Percentiles rank a stretch among this genome's conserved stretches.
These are phyloP conservation scores for Lepilemur septentrionalis DNA, from an alignment of 2,797 vertebrate species.

Conservation along the genomic window DNA sequence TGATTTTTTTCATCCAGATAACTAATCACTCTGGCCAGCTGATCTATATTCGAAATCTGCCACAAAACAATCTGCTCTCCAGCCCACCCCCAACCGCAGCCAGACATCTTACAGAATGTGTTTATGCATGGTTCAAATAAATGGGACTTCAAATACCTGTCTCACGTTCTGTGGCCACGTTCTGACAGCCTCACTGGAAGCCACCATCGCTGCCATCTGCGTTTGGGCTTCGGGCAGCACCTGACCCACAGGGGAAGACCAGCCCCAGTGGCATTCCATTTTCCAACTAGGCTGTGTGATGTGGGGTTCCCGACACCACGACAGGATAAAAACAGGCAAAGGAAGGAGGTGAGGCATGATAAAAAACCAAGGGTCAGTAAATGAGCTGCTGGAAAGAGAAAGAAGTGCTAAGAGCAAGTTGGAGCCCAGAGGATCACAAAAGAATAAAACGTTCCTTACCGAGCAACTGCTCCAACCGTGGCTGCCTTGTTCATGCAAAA, in stretches of 20 bases:
- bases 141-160: slow-evolving; percentile 69
- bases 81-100: background rate
- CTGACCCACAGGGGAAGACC: slow-evolving; percentile 66
- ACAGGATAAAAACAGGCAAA: background rate
- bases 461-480: background rate
- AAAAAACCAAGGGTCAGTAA: background rate
- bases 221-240: slow-evolving; percentile 62
- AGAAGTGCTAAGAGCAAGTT: background rate
- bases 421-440: background rate
- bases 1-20: background rate
- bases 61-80: slow-evolving; percentile 52
- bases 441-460: background rate
- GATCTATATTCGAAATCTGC: slow-evolving; percentile 57
- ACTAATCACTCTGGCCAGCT: background rate
- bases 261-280: slow-evolving; percentile 54
- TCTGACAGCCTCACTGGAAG: slow-evolving; percentile 73
- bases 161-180: slow-evolving; percentile 68
- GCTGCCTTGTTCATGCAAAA: background rate
- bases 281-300: background rate
- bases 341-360: background rate
- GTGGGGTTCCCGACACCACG: background rate
- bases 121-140: slow-evolving; percentile 75
- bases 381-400: background rate
- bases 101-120: slow-evolving; percentile 14
- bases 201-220: slow-evolving; percentile 72